Percentiles rank a stretch among this genome's conserved stretches.
These are phyloP conservation scores for Cheirogaleus major DNA, from an alignment of 2,797 vertebrate species.

Conservation along the genomic window DNA sequence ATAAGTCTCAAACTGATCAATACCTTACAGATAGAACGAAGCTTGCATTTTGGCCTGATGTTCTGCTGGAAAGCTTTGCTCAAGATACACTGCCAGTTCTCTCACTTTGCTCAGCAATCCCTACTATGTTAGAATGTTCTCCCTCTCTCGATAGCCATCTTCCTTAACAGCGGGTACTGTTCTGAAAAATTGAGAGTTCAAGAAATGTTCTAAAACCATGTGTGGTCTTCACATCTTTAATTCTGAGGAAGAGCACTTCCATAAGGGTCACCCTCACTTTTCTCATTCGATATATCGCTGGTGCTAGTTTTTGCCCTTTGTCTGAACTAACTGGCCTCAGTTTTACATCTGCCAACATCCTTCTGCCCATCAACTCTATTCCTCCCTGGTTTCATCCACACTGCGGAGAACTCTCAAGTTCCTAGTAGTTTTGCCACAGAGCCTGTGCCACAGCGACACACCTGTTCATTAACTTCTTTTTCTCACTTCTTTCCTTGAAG, in stretches of 20 bases:
- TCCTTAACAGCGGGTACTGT: background rate
- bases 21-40: constrained; percentile 43
- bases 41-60: constrained; percentile 52
- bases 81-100: background rate
- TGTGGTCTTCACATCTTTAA: background rate
- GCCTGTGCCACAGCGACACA: accelerated
- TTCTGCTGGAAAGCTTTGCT: constrained; percentile 45
- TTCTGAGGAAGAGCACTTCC: background rate
- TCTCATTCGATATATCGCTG: accelerated
- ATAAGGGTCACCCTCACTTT: accelerated
- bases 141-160: background rate
- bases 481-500: background rate
- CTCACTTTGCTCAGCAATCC: background rate
- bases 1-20: constrained; percentile 54
- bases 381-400: accelerated
- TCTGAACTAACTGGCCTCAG: background rate
- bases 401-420: background rate
- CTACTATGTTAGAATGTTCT: accelerated
- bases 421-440: background rate
- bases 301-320: background rate
- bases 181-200: background rate
- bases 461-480: background rate
- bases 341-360: background rate
- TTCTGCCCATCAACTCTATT: accelerated
- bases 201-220: background rate